phyloP scores from a whole-genome alignment of 1,140 invertebrate species.

The Aradophagus sp. region DNA sequence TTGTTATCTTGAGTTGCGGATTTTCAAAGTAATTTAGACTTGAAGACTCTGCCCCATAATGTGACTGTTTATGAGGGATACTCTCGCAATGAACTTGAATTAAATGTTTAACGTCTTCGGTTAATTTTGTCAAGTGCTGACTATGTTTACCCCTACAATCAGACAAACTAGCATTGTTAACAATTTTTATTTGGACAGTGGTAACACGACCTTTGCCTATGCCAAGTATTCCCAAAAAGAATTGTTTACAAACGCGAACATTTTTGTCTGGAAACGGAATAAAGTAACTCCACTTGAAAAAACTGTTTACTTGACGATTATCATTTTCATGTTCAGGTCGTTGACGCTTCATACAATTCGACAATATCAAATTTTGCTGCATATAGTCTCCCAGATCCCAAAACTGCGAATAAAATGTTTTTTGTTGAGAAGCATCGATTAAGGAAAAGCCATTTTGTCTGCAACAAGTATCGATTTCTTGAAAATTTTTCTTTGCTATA shows the following conservation, averaged over 20 bases:
- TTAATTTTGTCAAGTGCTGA: no score
- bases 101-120: no score
- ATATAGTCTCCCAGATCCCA: constrained; percentile 10
- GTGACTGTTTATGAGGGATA: no score
- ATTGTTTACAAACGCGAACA: no score
- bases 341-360: constrained; percentile 2
- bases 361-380: constrained; percentile 1
- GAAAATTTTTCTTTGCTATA: not conserved
- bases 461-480: constrained; percentile 6
- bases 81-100: no score
- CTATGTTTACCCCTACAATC: no score
- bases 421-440: constrained; percentile 2
- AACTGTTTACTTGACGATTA: constrained; percentile 4
- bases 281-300: constrained; percentile 16
- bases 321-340: no score
- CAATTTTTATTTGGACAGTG: constrained; percentile 18
- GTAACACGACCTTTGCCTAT: constrained; percentile 6
- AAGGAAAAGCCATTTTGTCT: constrained; percentile 1
- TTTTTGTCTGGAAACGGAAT: no score
- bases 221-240: constrained; percentile 14
- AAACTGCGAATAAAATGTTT: constrained; percentile 7
- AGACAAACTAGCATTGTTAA: no score
- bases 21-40: no score
- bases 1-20: no score
- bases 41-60: no score